Evolutionary conservation across 2,113 vertebrate species (phyloP).

Genomic region (Tricholaema leucomelas): DNA sequence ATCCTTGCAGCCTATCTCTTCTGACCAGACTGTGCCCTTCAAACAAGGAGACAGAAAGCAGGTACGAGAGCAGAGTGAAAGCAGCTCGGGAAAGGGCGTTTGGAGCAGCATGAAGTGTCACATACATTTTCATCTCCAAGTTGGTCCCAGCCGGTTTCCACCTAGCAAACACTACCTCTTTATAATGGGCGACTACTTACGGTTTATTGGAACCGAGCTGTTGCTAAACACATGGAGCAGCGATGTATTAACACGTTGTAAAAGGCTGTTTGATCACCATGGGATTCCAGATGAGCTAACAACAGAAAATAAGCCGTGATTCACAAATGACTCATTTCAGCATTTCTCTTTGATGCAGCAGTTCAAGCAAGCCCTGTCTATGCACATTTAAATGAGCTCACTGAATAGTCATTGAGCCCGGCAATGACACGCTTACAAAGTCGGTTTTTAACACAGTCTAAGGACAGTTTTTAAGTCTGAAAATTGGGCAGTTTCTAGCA

Average conservation of each 20-base stretch:
- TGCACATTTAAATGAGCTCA: slow-evolving; percentile 51
- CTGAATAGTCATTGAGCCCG: slow-evolving; percentile 35
- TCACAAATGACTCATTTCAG: slow-evolving; percentile 69
- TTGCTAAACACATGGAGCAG: slow-evolving; percentile 59
- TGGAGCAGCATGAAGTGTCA: not conserved
- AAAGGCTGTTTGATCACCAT: slow-evolving; percentile 66
- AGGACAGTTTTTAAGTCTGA: slow-evolving; percentile 28
- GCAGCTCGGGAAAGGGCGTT: not conserved
- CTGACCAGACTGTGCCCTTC: not conserved
- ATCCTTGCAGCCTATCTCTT: not conserved
- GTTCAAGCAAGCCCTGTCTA: slow-evolving; percentile 47
- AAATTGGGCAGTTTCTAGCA: slow-evolving; percentile 34
- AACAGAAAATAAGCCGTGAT: slow-evolving; percentile 57
- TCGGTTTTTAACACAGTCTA: not conserved
- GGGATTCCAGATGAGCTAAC: slow-evolving; percentile 66
- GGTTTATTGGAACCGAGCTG: slow-evolving; percentile 49
- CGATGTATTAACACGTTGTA: slow-evolving; percentile 60
- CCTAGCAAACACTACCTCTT: not conserved
- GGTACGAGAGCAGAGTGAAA: not conserved
- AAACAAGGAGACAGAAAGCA: not conserved
- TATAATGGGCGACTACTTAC: slow-evolving; percentile 31
- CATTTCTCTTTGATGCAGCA: slow-evolving; percentile 62
- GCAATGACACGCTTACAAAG: slow-evolving; percentile 25
- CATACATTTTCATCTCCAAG: not conserved
- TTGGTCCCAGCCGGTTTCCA: not conserved